Conservation (phyloP, 1,140 invertebrate species). For the Yoshiicerus persimilis region DNA sequence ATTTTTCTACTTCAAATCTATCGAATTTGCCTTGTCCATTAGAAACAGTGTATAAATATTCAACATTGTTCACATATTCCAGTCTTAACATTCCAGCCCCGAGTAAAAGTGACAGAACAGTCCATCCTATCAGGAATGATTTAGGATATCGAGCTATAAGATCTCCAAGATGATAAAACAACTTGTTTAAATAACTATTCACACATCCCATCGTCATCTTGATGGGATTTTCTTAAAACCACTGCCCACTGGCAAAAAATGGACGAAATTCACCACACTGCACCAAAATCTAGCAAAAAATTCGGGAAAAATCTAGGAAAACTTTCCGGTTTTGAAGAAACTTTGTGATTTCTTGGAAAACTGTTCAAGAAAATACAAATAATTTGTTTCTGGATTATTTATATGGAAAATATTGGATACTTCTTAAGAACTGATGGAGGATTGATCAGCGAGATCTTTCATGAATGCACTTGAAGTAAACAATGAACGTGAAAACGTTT, state of each 20-base stretch:
- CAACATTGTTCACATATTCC: slow-evolving; percentile 85
- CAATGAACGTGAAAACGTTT: neutral
- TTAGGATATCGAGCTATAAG: neutral
- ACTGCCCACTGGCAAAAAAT: neutral
- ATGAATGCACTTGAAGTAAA: neutral
- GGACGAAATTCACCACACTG: neutral
- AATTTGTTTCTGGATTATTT: too few relatives aligned
- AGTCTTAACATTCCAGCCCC: slow-evolving; percentile 78
- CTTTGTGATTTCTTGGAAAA: too few relatives aligned
- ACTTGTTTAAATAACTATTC: neutral
- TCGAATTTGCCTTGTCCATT: slow-evolving; percentile 71
- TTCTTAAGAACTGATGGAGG: too few relatives aligned
- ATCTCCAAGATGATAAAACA: neutral
- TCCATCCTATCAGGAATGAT: neutral
- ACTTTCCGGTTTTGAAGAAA: too few relatives aligned
- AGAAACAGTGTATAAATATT: slow-evolving; percentile 84
- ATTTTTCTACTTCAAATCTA: slow-evolving; percentile 75
- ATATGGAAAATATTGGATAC: too few relatives aligned
- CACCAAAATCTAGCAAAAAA: too few relatives aligned
- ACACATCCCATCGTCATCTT: slow-evolving; percentile 18
- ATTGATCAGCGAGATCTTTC: neutral
- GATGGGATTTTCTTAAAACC: neutral
- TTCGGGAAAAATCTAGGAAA: too few relatives aligned
- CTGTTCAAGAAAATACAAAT: too few relatives aligned
- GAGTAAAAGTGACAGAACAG: neutral